Evolutionary conservation across 2,888 invertebrate species (phyloP).

Genomic region (Isoperla grammatica): DNA sequence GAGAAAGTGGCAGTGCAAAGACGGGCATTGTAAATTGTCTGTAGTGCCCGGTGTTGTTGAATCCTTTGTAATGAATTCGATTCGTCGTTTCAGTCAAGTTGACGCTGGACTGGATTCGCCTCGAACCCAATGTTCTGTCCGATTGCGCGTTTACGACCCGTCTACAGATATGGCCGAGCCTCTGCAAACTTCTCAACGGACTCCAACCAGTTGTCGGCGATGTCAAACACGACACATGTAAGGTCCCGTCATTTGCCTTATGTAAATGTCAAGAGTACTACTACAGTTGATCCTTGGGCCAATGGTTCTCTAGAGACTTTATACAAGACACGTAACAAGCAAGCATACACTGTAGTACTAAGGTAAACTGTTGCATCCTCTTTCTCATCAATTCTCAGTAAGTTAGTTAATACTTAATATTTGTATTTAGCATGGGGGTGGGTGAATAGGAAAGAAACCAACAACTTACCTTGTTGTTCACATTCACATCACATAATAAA

Average conservation of each 20-base stretch:
- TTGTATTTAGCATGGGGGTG: too few species aligned
- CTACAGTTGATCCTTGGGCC: background rate
- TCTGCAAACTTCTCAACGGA: slow-evolving; percentile 67
- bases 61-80: too few species aligned
- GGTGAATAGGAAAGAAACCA: too few species aligned
- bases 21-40: too few species aligned
- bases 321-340: background rate
- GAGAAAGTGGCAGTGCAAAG: too few species aligned
- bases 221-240: slow-evolving; percentile 52
- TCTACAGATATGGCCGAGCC: slow-evolving; percentile 71
- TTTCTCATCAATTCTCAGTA: too few species aligned
- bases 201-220: slow-evolving; percentile 50
- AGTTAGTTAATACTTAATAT: too few species aligned
- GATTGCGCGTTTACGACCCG: slow-evolving; percentile 52
- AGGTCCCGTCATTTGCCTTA: slow-evolving; percentile 36
- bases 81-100: slow-evolving; percentile 61
- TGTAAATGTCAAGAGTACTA: background rate
- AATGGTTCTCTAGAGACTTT: slow-evolving; percentile 5
- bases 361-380: too few species aligned
- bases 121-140: slow-evolving; percentile 50
- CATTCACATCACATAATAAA: too few species aligned
- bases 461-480: too few species aligned
- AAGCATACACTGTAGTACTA: background rate
- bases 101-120: slow-evolving; percentile 64
- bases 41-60: too few species aligned